Conservation (phyloP, 2,888 invertebrate species). For the Sesia apiformis region DNA sequence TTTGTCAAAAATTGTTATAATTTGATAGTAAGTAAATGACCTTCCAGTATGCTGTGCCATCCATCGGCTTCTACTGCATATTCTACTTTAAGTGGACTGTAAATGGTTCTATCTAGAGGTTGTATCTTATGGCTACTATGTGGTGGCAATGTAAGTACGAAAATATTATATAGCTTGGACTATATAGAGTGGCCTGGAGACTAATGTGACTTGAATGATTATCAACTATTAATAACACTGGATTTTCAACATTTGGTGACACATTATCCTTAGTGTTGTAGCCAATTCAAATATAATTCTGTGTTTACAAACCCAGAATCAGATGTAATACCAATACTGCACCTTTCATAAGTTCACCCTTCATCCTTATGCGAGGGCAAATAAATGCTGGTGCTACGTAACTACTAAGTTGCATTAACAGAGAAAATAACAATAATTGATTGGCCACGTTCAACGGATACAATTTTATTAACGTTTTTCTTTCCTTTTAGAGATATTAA, state of each 20-base stretch:
- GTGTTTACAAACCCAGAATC: not conserved
- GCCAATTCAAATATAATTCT: not conserved
- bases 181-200: not conserved
- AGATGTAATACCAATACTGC: not conserved
- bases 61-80: not conserved
- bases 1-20: not conserved
- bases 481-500: not conserved
- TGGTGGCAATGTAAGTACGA: not conserved
- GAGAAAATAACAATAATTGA: no score
- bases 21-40: not conserved
- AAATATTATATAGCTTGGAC: not conserved
- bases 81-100: not conserved
- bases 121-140: not conserved
- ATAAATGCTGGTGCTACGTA: no score
- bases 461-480: not conserved
- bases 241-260: not conserved
- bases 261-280: not conserved
- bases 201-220: not conserved
- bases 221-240: not conserved
- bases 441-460: not conserved
- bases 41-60: not conserved
- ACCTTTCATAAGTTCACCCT: not conserved
- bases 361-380: not conserved
- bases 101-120: not conserved
- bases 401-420: no score